phyloP scores from a whole-genome alignment of 30 jellyfish, hydroid and myxozoan genomes.

The Chrysaora quinquecirrha region DNA sequence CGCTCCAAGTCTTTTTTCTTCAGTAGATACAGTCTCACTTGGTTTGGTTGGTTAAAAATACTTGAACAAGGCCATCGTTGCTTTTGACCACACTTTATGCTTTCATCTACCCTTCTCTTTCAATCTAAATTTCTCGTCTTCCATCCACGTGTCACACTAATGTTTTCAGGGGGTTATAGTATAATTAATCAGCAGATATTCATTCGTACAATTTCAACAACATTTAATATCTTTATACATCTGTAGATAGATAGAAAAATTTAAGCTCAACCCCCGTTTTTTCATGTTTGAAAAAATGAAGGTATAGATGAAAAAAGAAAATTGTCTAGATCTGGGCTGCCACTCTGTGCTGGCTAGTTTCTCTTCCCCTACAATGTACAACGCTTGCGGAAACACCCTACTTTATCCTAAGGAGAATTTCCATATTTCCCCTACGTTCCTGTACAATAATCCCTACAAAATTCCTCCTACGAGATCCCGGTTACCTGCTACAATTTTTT shows the following conservation, averaged over 20 bases:
- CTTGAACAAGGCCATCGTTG: constrained; percentile 59
- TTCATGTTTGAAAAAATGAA: not conserved
- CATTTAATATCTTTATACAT: not conserved
- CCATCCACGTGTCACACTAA: not conserved
- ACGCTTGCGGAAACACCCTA: not conserved
- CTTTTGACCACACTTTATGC: constrained; percentile 54
- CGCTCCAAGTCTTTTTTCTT: constrained; percentile 35
- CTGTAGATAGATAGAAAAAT: not conserved
- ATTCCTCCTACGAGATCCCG: not conserved
- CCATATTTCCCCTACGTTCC: too few species aligned
- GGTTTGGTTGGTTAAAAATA: constrained; percentile 56
- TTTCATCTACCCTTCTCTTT: constrained; percentile 14
- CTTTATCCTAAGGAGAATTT: not conserved
- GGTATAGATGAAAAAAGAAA: not conserved
- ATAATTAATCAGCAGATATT: not conserved
- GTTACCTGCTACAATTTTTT: not conserved
- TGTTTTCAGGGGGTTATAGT: not conserved
- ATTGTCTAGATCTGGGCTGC: not conserved
- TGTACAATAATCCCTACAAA: not conserved
- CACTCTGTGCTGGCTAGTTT: not conserved
- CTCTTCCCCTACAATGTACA: not conserved
- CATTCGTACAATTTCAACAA: not conserved
- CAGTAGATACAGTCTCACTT: constrained; percentile 41
- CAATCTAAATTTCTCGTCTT: constrained; percentile 21
- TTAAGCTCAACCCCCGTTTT: not conserved